Conservation (phyloP, 2,888 invertebrate species). For the Thalpophila matura region DNA sequence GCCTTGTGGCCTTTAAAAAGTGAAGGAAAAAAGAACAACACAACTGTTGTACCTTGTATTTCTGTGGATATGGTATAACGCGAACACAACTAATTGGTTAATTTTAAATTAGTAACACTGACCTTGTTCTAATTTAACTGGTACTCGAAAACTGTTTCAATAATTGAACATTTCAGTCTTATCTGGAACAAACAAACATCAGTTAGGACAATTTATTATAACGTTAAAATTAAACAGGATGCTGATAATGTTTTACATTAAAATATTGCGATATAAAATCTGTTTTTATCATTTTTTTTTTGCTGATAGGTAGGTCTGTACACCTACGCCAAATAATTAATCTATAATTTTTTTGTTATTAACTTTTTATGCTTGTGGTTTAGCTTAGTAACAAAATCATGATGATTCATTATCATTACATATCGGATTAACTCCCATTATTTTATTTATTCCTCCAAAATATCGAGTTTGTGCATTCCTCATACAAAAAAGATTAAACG, state of each 20-base stretch:
- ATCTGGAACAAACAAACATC: conserved; percentile 70
- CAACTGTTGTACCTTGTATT: not conserved
- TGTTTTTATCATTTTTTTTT: conserved; percentile 13
- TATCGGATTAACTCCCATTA: no score
- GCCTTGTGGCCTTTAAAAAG: conserved; percentile 39
- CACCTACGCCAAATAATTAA: conserved; percentile 17
- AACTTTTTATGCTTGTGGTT: no score
- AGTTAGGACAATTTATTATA: conserved; percentile 46
- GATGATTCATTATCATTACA: no score
- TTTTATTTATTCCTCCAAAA: no score
- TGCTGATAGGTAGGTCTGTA: no score
- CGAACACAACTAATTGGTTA: conserved; percentile 28
- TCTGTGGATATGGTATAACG: conserved; percentile 39
- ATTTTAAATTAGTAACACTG: conserved; percentile 54
- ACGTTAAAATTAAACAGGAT: conserved; percentile 36
- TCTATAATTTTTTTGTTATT: not conserved
- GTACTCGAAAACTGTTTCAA: conserved; percentile 57
- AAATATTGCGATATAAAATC: conserved; percentile 37
- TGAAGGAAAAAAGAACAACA: conserved; percentile 38
- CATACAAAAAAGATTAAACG: no score
- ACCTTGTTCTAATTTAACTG: conserved; percentile 58
- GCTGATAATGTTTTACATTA: conserved; percentile 27
- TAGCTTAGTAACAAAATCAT: not conserved
- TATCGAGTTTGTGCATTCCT: no score
- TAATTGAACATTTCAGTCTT: conserved; percentile 68